Percentiles rank a stretch among this genome's conserved stretches.
Conservation (phyloP, 2,797 vertebrate genomes). For the Xenopus petersii region DNA sequence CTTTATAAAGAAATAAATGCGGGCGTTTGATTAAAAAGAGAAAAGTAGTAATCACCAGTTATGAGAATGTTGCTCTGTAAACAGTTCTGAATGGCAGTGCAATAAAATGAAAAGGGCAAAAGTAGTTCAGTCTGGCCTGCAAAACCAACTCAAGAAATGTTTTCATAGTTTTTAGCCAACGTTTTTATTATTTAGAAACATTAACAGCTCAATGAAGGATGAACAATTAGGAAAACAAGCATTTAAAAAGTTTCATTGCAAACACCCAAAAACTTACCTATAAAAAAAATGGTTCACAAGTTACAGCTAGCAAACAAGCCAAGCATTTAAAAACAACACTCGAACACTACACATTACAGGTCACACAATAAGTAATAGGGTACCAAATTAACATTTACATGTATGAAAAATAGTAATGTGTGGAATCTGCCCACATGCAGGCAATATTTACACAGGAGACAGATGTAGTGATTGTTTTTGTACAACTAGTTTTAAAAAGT, state of each 20-base stretch:
- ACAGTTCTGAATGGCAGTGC: no score
- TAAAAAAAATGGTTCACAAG: constrained; percentile 11
- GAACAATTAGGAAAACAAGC: constrained; percentile 21
- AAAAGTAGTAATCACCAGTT: no score
- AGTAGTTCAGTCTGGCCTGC: neutral
- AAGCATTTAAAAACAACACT: constrained; percentile 13
- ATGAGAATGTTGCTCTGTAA: no score
- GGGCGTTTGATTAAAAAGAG: no score
- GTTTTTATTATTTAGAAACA: constrained; percentile 40
- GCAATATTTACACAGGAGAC: constrained; percentile 34
- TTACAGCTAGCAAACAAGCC: constrained; percentile 13
- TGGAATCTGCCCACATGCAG: neutral
- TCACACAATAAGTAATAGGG: constrained; percentile 1
- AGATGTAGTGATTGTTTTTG: neutral
- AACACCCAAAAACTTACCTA: constrained; percentile 16
- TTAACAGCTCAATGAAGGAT: constrained; percentile 19
- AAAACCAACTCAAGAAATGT: constrained; percentile 25
- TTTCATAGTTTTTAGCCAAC: constrained; percentile 2
- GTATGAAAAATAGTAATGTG: constrained; percentile 14
- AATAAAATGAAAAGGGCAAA: no score
- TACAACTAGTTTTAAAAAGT: neutral
- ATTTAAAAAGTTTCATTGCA: constrained; percentile 13
- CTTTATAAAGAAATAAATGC: no score
- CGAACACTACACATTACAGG: constrained; percentile 25
- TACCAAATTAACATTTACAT: constrained; percentile 27